Base-by-base conservation (phyloP, 2,113 vertebrate genomes). In the Chionodraco myersi region DNA sequence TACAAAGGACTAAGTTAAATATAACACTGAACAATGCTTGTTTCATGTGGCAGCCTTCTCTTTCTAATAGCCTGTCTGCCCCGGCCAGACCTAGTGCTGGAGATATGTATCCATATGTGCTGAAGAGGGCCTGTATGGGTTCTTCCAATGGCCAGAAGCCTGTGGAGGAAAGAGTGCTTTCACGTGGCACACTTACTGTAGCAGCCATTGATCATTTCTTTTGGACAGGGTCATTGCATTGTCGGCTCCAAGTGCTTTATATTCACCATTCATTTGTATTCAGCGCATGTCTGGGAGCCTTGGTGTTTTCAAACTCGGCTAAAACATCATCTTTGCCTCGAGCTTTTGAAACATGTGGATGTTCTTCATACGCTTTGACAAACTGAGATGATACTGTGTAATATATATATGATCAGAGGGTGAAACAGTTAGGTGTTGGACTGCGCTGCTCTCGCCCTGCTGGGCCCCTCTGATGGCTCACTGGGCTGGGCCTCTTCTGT, bases 31-130 rank as follows among this genome's bases (percentile, higher is more conserved):
- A 68, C 80, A 75, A 72, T 70, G 70, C 83, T 84, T 86, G 65
- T 76, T 85, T 80, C 51, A 63, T 75, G 62, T 75, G 67, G 81
- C 76, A 23, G 67, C 30, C 64, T 69, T 81, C 77, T 63, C 47
- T n/a, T 77, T 66, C 52, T 30, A 63, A 30, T 30, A 30, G 30
- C 30, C 30, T 4, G 30, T 30, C 30, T 30, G 3, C 30, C 3
- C 30, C 36, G 7, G 53, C 83, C 62, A 76, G 85, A 44, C 78
- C 75, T 69, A 5, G 57, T 83, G 88, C 83, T 58, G 53, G 76
- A 78, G 89, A 89, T 91, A 90, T 90, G 86, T 85, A 74, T 88
- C 60, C 52, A 45, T 78, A 85, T 88, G 86, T 89, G 88, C 88
- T 83, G 76, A 73, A 45, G 21, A 67, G 30, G 84, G 79, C 79